A percentile compares a stretch with the other conserved stretches of the same genome.
phyloP scores from a whole-genome alignment of 2,888 invertebrate species.

The Troilus luridus region DNA sequence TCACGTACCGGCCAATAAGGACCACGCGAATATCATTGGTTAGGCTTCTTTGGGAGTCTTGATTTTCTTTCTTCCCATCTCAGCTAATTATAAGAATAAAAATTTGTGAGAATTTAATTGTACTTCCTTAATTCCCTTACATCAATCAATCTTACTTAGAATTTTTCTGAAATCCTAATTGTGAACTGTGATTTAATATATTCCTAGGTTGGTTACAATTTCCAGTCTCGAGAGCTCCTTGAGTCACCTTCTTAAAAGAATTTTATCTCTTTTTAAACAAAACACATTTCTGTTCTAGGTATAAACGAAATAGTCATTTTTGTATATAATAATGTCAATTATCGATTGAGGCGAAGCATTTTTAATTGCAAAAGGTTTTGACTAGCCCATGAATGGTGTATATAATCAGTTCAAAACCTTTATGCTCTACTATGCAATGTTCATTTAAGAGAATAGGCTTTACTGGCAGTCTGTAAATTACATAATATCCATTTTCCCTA shows the following conservation, averaged over 20 bases:
- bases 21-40: too few species aligned
- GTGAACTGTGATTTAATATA: conserved; percentile 10
- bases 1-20: too few species aligned
- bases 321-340: conserved; percentile 39
- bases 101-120: too few species aligned
- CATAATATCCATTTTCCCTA: conserved; percentile 61
- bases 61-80: too few species aligned
- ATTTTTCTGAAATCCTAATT: conserved; percentile 21
- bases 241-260: background rate
- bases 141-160: too few species aligned
- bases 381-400: conserved; percentile 19
- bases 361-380: background rate
- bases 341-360: conserved; percentile 11
- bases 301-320: conserved; percentile 40
- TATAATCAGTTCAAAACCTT: background rate
- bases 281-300: conserved; percentile 35
- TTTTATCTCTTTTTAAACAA: conserved; percentile 33
- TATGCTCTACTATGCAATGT: conserved; percentile 40
- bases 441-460: conserved; percentile 45
- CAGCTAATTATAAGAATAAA: too few species aligned
- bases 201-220: conserved; percentile 38
- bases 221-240: background rate
- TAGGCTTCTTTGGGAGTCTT: too few species aligned
- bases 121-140: too few species aligned
- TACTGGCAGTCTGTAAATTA: background rate